These are phyloP conservation scores for Sylvicola cinctus DNA, from an alignment of 2,888 invertebrate genomes.

Conservation along the genomic window DNA sequence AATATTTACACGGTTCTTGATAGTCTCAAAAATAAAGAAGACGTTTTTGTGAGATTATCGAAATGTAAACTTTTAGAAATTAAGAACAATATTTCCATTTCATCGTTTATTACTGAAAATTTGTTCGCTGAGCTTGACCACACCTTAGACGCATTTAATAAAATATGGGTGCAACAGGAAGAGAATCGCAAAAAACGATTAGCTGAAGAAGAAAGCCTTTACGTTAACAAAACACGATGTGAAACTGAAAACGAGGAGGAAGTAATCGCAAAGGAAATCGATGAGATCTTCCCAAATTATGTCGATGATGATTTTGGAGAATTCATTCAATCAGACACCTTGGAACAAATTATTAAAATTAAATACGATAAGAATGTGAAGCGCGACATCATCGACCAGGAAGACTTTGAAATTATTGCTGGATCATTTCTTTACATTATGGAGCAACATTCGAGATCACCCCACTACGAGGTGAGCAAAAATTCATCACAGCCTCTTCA, in stretches of 20 bases:
- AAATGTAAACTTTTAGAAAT: constrained; percentile 50
- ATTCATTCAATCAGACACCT: constrained; percentile 28
- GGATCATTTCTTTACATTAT: constrained; percentile 18
- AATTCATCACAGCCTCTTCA: too few species aligned
- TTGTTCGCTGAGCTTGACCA: constrained; percentile 29
- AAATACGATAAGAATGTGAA: constrained; percentile 14
- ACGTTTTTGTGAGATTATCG: constrained; percentile 29
- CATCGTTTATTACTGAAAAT: constrained; percentile 26
- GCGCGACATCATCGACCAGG: constrained; percentile 7
- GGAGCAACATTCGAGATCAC: constrained; percentile 13
- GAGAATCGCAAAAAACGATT: constrained; percentile 40
- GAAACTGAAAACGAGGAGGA: constrained; percentile 48
- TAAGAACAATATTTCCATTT: constrained; percentile 38
- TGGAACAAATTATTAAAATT: constrained; percentile 25
- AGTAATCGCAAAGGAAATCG: constrained; percentile 38
- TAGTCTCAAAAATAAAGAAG: constrained; percentile 15
- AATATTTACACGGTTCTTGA: constrained; percentile 16
- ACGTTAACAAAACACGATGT: constrained; percentile 45
- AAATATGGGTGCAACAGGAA: constrained; percentile 59
- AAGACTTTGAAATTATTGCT: constrained; percentile 13
- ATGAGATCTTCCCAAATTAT: constrained; percentile 46
- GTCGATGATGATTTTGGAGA: constrained; percentile 49
- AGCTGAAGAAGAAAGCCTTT: constrained; percentile 56
- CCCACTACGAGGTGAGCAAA: too few species aligned
- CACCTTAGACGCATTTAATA: constrained; percentile 38